phyloP scores from a whole-genome alignment of 2,113 vertebrate genomes.

The Scolopax mira region DNA sequence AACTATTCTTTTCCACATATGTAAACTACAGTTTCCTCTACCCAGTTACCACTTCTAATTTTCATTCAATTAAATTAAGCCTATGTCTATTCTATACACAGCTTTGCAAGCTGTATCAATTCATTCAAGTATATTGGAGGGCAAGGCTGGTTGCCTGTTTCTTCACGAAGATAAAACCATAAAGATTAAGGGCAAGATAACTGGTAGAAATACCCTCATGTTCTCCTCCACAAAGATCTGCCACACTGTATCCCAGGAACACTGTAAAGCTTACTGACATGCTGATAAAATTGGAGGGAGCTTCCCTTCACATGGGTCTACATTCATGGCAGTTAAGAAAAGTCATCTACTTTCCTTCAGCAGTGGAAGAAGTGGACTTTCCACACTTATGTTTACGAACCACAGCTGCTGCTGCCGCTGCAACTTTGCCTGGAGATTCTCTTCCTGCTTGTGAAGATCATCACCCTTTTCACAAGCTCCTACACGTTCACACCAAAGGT shows the following conservation, averaged over 20 bases:
- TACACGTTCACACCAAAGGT: not conserved
- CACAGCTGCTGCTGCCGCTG: not conserved
- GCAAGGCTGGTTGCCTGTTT: not conserved
- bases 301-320: not conserved
- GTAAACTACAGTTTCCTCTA: not conserved
- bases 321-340: not conserved
- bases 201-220: not conserved
- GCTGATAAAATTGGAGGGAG: not conserved
- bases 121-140: fast-evolving
- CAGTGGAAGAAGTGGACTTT: not conserved
- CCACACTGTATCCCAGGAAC: not conserved
- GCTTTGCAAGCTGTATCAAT: not conserved
- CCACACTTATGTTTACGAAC: not conserved
- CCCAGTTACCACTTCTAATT: not conserved
- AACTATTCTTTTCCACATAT: not conserved
- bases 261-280: not conserved
- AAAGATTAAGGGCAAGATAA: not conserved
- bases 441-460: fast-evolving
- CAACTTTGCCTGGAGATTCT: not conserved
- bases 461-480: not conserved
- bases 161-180: not conserved
- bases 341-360: not conserved
- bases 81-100: not conserved
- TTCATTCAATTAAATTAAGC: not conserved
- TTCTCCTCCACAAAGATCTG: not conserved